phyloP scores from a whole-genome alignment of 2,797 vertebrate genomes.

The Synaphobranchus kaupii region DNA sequence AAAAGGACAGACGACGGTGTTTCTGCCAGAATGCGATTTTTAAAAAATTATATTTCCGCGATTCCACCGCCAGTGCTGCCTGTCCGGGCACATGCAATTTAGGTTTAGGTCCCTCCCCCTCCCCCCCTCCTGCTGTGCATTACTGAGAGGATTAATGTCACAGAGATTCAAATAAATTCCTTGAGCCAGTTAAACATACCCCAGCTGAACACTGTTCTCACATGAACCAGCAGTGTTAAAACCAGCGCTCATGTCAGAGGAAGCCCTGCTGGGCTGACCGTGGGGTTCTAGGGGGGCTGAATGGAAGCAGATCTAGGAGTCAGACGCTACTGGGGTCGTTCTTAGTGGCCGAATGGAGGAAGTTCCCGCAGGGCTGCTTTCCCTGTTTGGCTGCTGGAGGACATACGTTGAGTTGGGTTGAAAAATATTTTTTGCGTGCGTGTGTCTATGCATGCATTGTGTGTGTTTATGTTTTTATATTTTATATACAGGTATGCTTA shows the following conservation, averaged over 20 bases:
- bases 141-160: constrained; percentile 50
- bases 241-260: constrained; percentile 27
- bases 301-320: background rate
- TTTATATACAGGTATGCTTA: too few species aligned
- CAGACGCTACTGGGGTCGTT: background rate
- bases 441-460: background rate
- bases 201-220: constrained; percentile 22
- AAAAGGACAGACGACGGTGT: background rate
- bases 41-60: constrained; percentile 27
- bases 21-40: constrained; percentile 28
- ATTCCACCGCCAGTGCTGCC: constrained; percentile 36
- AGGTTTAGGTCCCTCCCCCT: background rate
- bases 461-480: background rate
- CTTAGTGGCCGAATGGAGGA: background rate
- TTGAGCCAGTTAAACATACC: constrained; percentile 44
- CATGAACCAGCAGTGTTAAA: constrained; percentile 6
- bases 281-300: constrained; percentile 1
- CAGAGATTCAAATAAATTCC: constrained; percentile 46
- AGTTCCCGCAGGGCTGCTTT: background rate
- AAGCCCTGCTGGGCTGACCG: constrained; percentile 13
- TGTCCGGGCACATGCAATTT: constrained; percentile 46
- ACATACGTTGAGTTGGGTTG: background rate
- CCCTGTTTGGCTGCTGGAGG: background rate
- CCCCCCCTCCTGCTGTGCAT: constrained; percentile 30
- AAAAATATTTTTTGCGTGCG: background rate